These are phyloP conservation scores for Labroides dimidiatus DNA, from an alignment of 2,797 vertebrate species.

Conservation along the genomic window DNA sequence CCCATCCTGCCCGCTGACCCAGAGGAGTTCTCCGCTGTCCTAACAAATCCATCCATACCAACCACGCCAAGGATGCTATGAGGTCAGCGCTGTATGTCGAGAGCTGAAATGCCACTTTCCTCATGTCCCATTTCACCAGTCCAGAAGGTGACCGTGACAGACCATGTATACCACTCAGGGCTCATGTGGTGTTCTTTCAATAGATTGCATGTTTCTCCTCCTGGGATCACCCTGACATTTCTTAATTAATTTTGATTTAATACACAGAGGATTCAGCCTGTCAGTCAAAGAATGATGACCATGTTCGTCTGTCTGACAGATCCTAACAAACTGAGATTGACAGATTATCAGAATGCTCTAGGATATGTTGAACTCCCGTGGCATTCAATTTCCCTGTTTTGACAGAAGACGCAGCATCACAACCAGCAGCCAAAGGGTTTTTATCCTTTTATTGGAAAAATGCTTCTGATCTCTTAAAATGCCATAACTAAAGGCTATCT, in stretches of 20 bases:
- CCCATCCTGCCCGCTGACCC: constrained; percentile 45
- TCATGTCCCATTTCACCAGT: constrained; percentile 42
- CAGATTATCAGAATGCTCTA: constrained; percentile 36
- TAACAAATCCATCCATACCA: constrained; percentile 49
- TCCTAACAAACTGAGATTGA: constrained; percentile 37
- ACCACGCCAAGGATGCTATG: constrained; percentile 18
- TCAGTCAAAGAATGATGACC: constrained; percentile 49
- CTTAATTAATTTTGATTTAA: constrained; percentile 50
- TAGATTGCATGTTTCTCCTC: constrained; percentile 35
- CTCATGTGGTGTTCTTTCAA: constrained; percentile 27
- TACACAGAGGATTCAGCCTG: constrained; percentile 29
- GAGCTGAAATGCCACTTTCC: constrained; percentile 52
- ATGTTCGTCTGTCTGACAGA: constrained; percentile 5
- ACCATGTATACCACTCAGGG: neutral
- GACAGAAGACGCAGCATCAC: constrained; percentile 20
- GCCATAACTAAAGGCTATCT: constrained; percentile 2
- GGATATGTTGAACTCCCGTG: constrained; percentile 31
- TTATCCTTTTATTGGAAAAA: constrained; percentile 26
- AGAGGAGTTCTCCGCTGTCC: constrained; percentile 28
- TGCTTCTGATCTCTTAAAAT: constrained; percentile 35
- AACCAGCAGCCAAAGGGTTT: constrained; percentile 25
- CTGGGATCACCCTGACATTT: constrained; percentile 22
- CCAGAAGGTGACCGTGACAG: constrained; percentile 28
- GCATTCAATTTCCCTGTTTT: constrained; percentile 35
- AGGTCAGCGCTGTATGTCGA: constrained; percentile 40